These are phyloP conservation scores for Sinocyclocheilus rhinocerous DNA, from an alignment of 2,113 vertebrate species.

Conservation along the genomic window DNA sequence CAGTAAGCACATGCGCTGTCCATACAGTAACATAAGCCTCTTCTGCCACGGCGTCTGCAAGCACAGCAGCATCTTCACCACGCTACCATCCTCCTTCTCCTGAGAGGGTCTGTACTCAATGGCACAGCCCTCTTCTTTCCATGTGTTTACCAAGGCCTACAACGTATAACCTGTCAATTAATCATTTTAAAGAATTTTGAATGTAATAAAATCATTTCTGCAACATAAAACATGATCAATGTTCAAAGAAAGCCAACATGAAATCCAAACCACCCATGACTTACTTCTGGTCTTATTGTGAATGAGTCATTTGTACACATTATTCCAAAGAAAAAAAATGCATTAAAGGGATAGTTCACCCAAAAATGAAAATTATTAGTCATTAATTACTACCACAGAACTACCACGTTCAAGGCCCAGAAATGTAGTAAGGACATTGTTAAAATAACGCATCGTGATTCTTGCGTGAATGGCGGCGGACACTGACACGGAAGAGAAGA, in stretches of 20 bases:
- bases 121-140: background rate
- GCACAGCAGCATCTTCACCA: background rate
- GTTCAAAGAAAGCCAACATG: background rate
- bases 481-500: no score
- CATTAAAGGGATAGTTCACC: background rate
- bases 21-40: constrained; percentile 7
- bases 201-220: background rate
- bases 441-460: no score
- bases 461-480: no score
- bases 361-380: no score
- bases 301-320: background rate
- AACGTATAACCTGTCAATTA: background rate
- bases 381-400: no score
- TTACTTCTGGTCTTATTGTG: background rate
- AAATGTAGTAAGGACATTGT: no score
- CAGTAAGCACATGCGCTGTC: background rate
- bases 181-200: background rate
- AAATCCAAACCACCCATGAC: background rate
- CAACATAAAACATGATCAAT: background rate
- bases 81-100: background rate
- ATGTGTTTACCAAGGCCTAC: constrained; percentile 11
- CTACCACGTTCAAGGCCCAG: no score
- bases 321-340: background rate
- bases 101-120: background rate
- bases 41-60: background rate